Conservation (phyloP, 2,888 invertebrate genomes). For the Synanthedon myopaeformis region DNA sequence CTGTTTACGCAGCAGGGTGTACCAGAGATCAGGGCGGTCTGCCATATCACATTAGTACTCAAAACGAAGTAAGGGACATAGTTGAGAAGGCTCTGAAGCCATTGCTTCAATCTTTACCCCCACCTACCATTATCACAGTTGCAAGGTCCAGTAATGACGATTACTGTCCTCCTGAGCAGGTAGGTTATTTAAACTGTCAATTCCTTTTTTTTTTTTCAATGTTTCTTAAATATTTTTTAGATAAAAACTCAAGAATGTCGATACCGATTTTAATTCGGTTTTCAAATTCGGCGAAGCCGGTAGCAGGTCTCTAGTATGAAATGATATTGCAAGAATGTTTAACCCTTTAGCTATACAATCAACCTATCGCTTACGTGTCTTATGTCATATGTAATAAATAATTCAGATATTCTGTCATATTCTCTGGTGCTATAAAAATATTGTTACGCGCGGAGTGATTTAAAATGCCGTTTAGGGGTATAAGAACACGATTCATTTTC, state of each 20-base stretch:
- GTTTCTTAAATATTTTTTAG: not conserved
- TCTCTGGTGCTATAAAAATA: too few species aligned
- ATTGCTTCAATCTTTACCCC: conserved; percentile 71
- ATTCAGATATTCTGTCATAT: too few species aligned
- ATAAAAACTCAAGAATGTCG: too few species aligned
- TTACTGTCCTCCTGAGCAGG: conserved; percentile 86
- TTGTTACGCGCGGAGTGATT: too few species aligned
- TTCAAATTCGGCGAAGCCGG: too few species aligned
- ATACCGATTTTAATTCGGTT: too few species aligned
- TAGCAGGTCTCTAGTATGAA: too few species aligned
- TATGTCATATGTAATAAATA: not conserved
- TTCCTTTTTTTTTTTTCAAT: not conserved
- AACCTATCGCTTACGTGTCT: too few species aligned
- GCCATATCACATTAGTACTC: conserved; percentile 84
- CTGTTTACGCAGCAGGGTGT: conserved; percentile 88
- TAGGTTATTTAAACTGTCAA: conserved; percentile 8
- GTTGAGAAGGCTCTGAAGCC: conserved; percentile 69
- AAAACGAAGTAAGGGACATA: conserved; percentile 74
- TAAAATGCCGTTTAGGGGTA: too few species aligned
- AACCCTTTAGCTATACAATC: too few species aligned
- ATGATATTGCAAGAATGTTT: too few species aligned
- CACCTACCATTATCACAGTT: conserved; percentile 78
- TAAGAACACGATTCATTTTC: too few species aligned
- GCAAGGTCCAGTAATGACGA: conserved; percentile 89
- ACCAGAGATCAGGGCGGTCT: conserved; percentile 88